Percentiles rank a stretch among this genome's conserved stretches.
Evolutionary conservation across 2,797 vertebrate species (phyloP).

Genomic region (Florisuga fusca): DNA sequence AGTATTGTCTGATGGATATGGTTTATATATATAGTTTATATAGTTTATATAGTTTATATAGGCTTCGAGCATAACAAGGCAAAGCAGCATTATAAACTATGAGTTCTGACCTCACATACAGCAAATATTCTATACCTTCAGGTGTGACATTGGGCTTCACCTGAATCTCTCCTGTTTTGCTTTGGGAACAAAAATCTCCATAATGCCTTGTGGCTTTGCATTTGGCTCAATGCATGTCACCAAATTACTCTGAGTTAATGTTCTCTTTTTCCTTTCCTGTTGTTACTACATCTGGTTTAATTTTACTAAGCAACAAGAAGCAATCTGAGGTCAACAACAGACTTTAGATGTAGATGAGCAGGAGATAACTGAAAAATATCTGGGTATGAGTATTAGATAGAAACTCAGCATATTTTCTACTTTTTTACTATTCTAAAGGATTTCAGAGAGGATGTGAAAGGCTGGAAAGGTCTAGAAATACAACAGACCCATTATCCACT

Average conservation of each 20-base stretch:
- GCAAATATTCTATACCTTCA: fast-evolving
- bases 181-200: not conserved
- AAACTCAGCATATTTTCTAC: not conserved
- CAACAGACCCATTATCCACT: not conserved
- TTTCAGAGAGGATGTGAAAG: not conserved
- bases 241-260: not conserved
- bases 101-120: not conserved
- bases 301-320: not conserved
- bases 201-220: not conserved
- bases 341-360: not conserved
- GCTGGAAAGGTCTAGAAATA: not conserved
- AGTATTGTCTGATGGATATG: not conserved
- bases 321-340: not conserved
- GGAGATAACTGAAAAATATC: not conserved
- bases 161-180: not conserved
- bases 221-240: not conserved
- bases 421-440: not conserved
- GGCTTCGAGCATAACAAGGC: not conserved
- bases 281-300: not conserved
- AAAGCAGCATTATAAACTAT: not conserved
- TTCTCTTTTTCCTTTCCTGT: not conserved
- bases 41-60: not conserved
- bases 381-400: not conserved
- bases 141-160: not conserved
- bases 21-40: not conserved